Base-by-base conservation (phyloP, 2,113 vertebrate genomes). In the Micromys minutus region DNA sequence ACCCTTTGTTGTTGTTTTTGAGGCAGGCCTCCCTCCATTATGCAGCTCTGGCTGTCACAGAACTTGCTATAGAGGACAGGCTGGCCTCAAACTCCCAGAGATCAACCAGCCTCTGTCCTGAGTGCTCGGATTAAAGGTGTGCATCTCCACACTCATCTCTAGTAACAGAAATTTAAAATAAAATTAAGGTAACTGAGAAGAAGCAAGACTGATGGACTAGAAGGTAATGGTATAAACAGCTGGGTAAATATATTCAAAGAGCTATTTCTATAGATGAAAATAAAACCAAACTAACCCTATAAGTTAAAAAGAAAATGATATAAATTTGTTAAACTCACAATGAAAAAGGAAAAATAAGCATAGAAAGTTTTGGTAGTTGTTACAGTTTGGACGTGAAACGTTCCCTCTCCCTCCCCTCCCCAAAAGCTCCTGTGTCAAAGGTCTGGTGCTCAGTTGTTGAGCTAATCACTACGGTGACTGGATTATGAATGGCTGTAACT, bases 91-190 rank as follows among this genome's bases (percentile, higher is more conserved):
- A 42, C 39, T 74, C n/a, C 39, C 39, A 74, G 72, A 45, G 39
- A 39, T 12, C n/a, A 19, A 22, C 7, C 71, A 42, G 79, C 55
- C 13, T 83, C n/a, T 59, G 22, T 75, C 22, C 11, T 31, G 24
- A 83, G 24, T 61, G 80, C 21, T 61, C 6, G n/a, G 79, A 59
- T 81, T 39, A 59, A 17, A 81, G 79, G n/a, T 42, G n/a, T 83
- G 55, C 55, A 83, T 31, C 52, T 39, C 55, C 22, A 39, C 36
- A 83, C 24, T n/a, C 55, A 59, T 24, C 22, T 59, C 57, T 90
- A 90, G 17, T 50, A 91, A 61, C 1, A 88, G 34, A 95, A 91
- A 36, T 83, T 91, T 87, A 93, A 75, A 75, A 65, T 67, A 94
- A 92, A 94, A 91, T 80, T 80, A 94, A 86, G 69, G 13, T 88